phyloP scores from a whole-genome alignment of 2,888 invertebrate genomes.

The Euzophera pinguis region DNA sequence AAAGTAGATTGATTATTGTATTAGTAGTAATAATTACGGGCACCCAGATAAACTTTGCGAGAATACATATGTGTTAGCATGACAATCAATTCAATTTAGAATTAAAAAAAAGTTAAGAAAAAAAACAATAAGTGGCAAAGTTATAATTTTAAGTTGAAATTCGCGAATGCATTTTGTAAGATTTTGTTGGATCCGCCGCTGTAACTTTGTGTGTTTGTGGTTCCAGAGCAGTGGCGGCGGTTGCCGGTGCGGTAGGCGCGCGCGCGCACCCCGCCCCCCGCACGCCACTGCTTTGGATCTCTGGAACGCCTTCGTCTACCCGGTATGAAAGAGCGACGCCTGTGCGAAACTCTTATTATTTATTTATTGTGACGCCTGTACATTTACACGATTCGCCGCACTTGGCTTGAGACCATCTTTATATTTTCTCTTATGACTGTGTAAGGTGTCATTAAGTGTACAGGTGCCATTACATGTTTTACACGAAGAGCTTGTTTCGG shows the following conservation, averaged over 20 bases:
- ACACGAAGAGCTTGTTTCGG: neutral
- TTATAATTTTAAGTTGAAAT: too few species aligned
- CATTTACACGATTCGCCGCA: neutral
- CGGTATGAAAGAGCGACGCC: conserved; percentile 80
- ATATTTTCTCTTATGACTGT: neutral
- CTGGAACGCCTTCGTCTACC: conserved; percentile 83
- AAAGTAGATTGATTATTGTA: neutral
- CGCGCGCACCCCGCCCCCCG: conserved; percentile 84
- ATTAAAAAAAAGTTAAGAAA: too few species aligned
- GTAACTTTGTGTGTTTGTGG: conserved; percentile 76
- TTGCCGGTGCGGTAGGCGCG: conserved; percentile 78
- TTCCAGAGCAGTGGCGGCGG: conserved; percentile 82
- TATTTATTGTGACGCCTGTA: neutral
- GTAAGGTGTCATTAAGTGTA: neutral
- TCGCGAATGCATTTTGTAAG: neutral
- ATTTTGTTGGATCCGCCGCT: conserved; percentile 33
- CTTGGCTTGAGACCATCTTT: neutral
- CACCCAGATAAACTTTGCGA: too few species aligned
- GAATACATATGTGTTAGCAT: too few species aligned
- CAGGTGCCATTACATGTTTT: neutral
- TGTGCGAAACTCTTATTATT: conserved; percentile 38
- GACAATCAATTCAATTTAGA: too few species aligned
- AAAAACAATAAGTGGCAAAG: too few species aligned
- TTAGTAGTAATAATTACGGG: too few species aligned
- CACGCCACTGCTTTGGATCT: conserved; percentile 84